Evolutionary conservation across 2,888 invertebrate species (phyloP).

Genomic region (Barypeithes pellucidus): DNA sequence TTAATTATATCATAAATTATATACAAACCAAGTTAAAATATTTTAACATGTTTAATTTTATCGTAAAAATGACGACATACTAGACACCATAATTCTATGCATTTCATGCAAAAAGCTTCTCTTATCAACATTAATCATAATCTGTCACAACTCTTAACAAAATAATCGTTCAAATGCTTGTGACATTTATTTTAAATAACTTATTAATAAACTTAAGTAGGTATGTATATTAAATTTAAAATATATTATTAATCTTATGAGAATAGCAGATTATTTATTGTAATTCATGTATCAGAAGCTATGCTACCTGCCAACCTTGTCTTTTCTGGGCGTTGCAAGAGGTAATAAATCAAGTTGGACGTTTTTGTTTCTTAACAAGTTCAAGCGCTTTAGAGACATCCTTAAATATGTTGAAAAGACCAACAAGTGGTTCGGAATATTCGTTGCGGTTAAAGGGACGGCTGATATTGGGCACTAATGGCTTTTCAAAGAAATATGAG

Average conservation of each 20-base stretch:
- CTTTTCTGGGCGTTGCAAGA: slow-evolving; percentile 43
- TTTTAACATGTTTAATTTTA: neutral
- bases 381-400: slow-evolving; percentile 38
- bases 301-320: slow-evolving; percentile 49
- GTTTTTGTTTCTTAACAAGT: slow-evolving; percentile 49
- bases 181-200: neutral
- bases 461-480: slow-evolving; percentile 29
- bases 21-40: neutral
- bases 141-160: neutral
- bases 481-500: slow-evolving; percentile 23
- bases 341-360: slow-evolving; percentile 50
- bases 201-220: neutral
- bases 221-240: slow-evolving; percentile 25
- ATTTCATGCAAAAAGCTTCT: neutral
- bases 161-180: slow-evolving; percentile 1
- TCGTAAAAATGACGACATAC: neutral
- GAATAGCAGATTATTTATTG: slow-evolving; percentile 21
- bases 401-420: slow-evolving; percentile 38
- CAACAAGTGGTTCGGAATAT: slow-evolving; percentile 33
- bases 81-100: neutral
- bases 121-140: neutral
- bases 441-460: slow-evolving; percentile 27
- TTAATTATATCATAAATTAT: no score
- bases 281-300: slow-evolving; percentile 50
- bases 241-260: slow-evolving; percentile 15